Base-by-base conservation (phyloP, 64 coral and sea anemone genomes). In the Trachythela sp. region DNA sequence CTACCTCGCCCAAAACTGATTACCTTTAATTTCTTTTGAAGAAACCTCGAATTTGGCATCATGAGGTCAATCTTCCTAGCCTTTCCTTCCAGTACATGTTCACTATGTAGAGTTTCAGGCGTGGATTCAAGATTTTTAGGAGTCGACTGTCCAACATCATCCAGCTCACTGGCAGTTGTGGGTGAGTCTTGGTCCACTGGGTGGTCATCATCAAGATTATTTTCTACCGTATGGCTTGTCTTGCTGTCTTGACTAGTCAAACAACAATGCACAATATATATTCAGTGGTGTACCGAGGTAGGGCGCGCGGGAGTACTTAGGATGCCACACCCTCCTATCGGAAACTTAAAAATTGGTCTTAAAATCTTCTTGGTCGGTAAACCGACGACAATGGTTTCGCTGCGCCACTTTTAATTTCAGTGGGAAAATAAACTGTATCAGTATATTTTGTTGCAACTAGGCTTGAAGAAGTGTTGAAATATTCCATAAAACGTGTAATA, bases 21-120 rank as follows among this genome's bases (percentile, higher is more conserved):
- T 64, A 64, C 56, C 56, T 64, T 64, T 27, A 64, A 22, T 64
- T 64, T 64, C 56, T 64, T 64, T 64, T 64, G 56, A 64, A 64
- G 26, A 64, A 2, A n/a, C 26, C 24, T 64, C 15, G 6, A 20
- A 26, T 64, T 64, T 64, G 56, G 56, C 26, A 26, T n/a, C n/a
- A n/a, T 1, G 24, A 64, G 56, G 56, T 26, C 24, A 6, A 64
- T 27, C 4, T 2, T n/a, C 5, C 56, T 27, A 27, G 56, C 26
- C 24, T 27, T 64, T 64, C 56, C 56, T 27, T 64, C 26, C 26
- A 22, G 8, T 24, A n/a, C 56, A 24, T 64, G 56, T 64, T 64
- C 56, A 64, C 56, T 64, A 2, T n/a, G 4, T 22, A 64, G 17
- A 64, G 26, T 64, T 9, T 64, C 17, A 2, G 56, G 17, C 56